Conservation (phyloP, 2,888 invertebrate genomes). For the Arrhopalites spinosus region DNA sequence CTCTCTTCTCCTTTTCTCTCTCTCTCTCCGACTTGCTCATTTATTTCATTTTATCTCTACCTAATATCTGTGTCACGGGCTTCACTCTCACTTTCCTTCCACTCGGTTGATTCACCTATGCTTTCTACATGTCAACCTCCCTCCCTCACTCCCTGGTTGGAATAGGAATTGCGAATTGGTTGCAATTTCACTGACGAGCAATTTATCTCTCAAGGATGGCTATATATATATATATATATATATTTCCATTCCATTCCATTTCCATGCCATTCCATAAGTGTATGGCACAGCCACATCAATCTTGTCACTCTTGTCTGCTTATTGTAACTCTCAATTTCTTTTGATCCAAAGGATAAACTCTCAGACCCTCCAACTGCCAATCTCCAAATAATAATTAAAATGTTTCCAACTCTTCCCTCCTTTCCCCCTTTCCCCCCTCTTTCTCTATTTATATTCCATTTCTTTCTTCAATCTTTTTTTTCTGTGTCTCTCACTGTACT, state of each 20-base stretch:
- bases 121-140: slow-evolving; percentile 26
- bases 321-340: slow-evolving; percentile 26
- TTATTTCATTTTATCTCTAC: slow-evolving; percentile 38
- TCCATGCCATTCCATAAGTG: background rate
- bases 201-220: slow-evolving; percentile 30
- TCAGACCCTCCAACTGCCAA: slow-evolving; percentile 13
- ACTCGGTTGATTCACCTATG: slow-evolving; percentile 34
- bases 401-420: slow-evolving; percentile 6
- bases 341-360: slow-evolving; percentile 26
- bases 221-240: background rate
- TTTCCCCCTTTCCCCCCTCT: background rate
- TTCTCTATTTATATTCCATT: background rate
- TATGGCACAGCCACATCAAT: slow-evolving; percentile 28
- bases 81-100: slow-evolving; percentile 33
- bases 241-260: slow-evolving; percentile 3
- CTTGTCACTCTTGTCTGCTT: slow-evolving; percentile 27
- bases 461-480: background rate
- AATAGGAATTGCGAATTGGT: slow-evolving; percentile 16
- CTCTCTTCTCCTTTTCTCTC: too few relatives aligned
- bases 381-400: slow-evolving; percentile 27
- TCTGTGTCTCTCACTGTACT: background rate
- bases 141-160: background rate
- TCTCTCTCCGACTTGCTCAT: slow-evolving; percentile 29
- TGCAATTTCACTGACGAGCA: slow-evolving; percentile 37
- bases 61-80: slow-evolving; percentile 39